Conservation (phyloP, 1,140 invertebrate species). For the Pseudomyrmex cubaensis region DNA sequence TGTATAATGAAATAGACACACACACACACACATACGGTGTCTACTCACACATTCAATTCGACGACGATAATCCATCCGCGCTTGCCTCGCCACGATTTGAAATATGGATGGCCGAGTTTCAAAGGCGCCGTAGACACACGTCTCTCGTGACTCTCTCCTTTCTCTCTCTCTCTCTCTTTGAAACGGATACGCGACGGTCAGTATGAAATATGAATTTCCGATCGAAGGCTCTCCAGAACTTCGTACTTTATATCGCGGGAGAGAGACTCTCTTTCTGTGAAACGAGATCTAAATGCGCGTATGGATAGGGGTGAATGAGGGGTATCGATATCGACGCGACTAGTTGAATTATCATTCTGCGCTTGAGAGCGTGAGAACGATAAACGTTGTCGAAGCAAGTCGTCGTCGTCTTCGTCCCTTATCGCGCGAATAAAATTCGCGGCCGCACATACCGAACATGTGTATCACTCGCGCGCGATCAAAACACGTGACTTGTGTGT, state of each 20-base stretch:
- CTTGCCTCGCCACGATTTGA: conserved; percentile 27
- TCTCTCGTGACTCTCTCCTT: conserved; percentile 12
- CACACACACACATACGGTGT: neutral
- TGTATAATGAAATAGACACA: conserved; percentile 13
- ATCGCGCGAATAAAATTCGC: conserved; percentile 16
- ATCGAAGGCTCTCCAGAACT: conserved; percentile 64
- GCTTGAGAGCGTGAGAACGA: neutral
- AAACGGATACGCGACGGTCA: conserved; percentile 13
- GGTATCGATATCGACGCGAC: conserved; percentile 9
- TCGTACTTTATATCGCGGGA: conserved; percentile 26
- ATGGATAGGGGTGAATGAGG: conserved; percentile 44
- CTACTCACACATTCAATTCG: neutral
- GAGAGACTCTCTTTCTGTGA: conserved; percentile 30
- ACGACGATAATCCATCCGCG: conserved; percentile 54
- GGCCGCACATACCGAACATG: too few species aligned
- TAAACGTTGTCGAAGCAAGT: too few species aligned
- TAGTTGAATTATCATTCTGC: neutral
- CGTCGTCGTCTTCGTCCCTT: neutral
- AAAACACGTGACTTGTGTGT: neutral
- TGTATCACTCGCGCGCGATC: neutral
- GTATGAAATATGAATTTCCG: conserved; percentile 69
- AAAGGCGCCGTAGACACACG: conserved; percentile 21
- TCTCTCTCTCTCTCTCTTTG: conserved; percentile 16
- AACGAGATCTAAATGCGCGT: conserved; percentile 6
- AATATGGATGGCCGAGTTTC: conserved; percentile 48